phyloP scores from a whole-genome alignment of 2,888 invertebrate species.

The Apamea anceps region DNA sequence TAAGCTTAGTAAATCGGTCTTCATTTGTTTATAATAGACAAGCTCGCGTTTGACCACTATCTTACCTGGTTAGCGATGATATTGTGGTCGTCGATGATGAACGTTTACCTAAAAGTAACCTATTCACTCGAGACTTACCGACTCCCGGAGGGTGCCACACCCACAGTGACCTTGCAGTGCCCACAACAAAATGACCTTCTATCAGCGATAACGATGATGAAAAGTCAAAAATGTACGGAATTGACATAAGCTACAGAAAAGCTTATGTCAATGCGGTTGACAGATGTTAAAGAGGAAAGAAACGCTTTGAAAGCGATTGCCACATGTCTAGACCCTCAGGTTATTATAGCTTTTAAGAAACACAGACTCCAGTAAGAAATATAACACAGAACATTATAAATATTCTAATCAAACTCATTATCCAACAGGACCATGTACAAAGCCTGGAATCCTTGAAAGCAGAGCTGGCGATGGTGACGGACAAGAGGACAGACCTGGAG shows the following conservation, averaged over 20 bases:
- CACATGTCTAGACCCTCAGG: background rate
- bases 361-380: no score
- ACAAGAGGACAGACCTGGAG: constrained; percentile 96
- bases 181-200: background rate
- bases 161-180: no score
- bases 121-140: background rate
- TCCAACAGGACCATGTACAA: constrained; percentile 94
- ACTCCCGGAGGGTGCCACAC: no score
- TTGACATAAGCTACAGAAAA: background rate
- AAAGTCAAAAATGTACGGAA: background rate
- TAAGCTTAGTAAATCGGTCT: constrained; percentile 7
- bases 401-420: constrained; percentile 5
- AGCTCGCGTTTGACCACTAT: background rate
- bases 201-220: background rate
- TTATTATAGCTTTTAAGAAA: background rate
- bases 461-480: constrained; percentile 95
- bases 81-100: background rate
- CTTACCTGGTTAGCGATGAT: background rate
- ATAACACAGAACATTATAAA: background rate
- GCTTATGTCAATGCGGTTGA: no score
- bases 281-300: background rate
- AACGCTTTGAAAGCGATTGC: background rate
- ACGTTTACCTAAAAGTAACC: background rate
- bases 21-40: background rate
- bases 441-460: constrained; percentile 96